phyloP scores from a whole-genome alignment of 2,113 vertebrate genomes.

The Taurulus bubalis region DNA sequence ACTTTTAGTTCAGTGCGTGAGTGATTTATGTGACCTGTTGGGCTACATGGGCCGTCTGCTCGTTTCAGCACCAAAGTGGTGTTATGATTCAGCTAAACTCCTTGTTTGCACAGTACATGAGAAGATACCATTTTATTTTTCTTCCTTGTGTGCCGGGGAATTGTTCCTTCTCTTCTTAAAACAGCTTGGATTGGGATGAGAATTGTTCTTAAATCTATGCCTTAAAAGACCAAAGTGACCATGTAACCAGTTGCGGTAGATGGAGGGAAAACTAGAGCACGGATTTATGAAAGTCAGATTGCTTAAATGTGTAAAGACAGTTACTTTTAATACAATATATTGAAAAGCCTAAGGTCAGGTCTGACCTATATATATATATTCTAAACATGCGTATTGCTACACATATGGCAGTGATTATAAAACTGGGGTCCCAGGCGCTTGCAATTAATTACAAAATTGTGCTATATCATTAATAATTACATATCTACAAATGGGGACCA shows the following conservation, averaged over 20 bases:
- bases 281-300: neutral
- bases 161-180: neutral
- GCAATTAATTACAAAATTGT: neutral
- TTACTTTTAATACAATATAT: neutral
- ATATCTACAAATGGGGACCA: neutral
- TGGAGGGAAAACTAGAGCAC: neutral
- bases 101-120: conserved; percentile 17
- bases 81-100: neutral
- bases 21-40: conserved; percentile 25
- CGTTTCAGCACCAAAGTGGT: conserved; percentile 5
- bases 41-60: neutral
- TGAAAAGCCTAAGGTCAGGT: neutral
- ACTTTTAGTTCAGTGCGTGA: conserved; percentile 26
- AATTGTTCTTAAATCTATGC: neutral
- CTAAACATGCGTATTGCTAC: neutral
- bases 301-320: neutral
- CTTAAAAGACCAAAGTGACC: neutral
- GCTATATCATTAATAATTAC: neutral
- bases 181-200: neutral
- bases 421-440: neutral
- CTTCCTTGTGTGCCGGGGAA: neutral
- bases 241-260: neutral
- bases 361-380: neutral
- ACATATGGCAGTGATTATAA: neutral
- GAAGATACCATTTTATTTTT: conserved; percentile 1